phyloP scores from a whole-genome alignment of 2,113 vertebrate species.

The Caracal caracal region DNA sequence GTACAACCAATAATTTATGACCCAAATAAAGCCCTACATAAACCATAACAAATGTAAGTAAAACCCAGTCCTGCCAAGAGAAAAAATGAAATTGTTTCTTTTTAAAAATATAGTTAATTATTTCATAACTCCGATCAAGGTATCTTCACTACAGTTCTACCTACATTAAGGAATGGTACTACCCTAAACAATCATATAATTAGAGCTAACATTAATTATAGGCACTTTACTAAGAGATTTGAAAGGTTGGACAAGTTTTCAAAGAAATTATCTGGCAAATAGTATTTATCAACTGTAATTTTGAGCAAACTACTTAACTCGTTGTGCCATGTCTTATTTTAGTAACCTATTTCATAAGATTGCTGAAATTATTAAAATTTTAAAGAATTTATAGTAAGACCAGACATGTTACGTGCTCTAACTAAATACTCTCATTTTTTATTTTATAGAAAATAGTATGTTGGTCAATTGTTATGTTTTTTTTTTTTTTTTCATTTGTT shows the following conservation, averaged over 20 bases:
- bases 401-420: not conserved
- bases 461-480: not conserved
- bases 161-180: not conserved
- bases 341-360: not conserved
- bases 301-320: not conserved
- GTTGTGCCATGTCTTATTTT: not conserved
- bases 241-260: not conserved
- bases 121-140: not conserved
- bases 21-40: not conserved
- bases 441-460: not conserved
- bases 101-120: not conserved
- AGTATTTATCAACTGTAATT: not conserved
- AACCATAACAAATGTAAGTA: not conserved
- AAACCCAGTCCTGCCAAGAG: not conserved
- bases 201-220: not conserved
- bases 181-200: not conserved
- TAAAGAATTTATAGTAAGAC: not conserved
- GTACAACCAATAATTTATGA: not conserved
- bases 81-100: not conserved
- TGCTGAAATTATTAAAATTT: not conserved
- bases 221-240: not conserved
- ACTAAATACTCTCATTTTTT: not conserved
- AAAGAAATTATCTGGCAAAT: not conserved
- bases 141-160: not conserved
- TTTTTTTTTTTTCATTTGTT: not conserved